These are phyloP conservation scores for Plectus sambesii DNA, from an alignment of 1,140 invertebrate genomes.

Conservation along the genomic window DNA sequence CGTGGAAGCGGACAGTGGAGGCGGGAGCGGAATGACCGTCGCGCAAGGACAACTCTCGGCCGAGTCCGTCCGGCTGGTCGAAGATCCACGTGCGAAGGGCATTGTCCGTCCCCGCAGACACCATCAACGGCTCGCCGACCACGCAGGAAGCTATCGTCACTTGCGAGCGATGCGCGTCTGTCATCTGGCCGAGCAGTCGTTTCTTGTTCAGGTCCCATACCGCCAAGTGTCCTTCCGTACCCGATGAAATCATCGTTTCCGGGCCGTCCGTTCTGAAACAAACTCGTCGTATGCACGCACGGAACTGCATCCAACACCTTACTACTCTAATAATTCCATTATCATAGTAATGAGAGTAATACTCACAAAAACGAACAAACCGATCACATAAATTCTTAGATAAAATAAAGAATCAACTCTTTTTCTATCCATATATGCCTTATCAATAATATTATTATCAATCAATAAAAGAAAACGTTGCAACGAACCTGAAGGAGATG, in stretches of 20 bases:
- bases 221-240: conserved; percentile 56
- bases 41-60: conserved; percentile 65
- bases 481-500: conserved; percentile 67
- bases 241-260: too few relatives aligned
- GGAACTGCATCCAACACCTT: too few relatives aligned
- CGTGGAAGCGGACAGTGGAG: conserved; percentile 69
- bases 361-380: too few relatives aligned
- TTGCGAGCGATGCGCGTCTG: conserved; percentile 58
- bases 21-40: conserved; percentile 74
- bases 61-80: conserved; percentile 76
- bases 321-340: too few relatives aligned
- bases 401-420: too few relatives aligned
- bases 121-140: conserved; percentile 71
- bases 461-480: too few relatives aligned
- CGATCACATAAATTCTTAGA: too few relatives aligned
- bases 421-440: not conserved
- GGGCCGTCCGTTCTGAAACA: too few relatives aligned
- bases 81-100: conserved; percentile 90
- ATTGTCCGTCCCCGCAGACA: conserved; percentile 84
- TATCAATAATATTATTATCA: not conserved
- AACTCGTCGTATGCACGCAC: too few relatives aligned
- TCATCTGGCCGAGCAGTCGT: conserved; percentile 61
- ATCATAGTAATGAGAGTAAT: too few relatives aligned
- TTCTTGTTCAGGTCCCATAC: conserved; percentile 85
- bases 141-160: conserved; percentile 64